A percentile compares a stretch with the other conserved stretches of the same genome.
phyloP scores from a whole-genome alignment of 2,113 vertebrate genomes.

The Sardina pilchardus region DNA sequence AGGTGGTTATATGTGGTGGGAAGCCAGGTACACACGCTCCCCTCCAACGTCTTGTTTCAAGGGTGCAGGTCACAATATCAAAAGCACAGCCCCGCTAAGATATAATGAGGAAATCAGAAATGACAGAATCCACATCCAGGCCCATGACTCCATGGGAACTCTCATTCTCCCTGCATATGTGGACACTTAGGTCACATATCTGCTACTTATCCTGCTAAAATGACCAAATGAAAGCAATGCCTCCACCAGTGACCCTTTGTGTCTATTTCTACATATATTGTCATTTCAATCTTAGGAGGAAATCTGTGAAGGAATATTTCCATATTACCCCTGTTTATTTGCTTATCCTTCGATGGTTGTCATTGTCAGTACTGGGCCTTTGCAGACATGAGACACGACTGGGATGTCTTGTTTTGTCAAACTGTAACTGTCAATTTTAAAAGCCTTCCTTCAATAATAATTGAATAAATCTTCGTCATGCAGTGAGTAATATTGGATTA shows the following conservation, averaged over 20 bases:
- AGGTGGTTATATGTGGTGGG: slow-evolving; percentile 14
- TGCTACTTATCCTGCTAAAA: neutral
- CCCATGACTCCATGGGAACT: neutral
- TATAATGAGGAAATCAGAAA: neutral
- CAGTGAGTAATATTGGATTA: neutral
- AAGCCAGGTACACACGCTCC: neutral
- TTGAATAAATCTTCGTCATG: neutral
- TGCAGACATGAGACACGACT: neutral
- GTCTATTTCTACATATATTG: neutral
- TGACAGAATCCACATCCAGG: neutral
- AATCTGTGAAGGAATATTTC: neutral
- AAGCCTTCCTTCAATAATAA: neutral
- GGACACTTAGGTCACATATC: neutral
- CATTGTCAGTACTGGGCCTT: neutral
- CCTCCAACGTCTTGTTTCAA: neutral
- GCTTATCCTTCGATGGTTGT: neutral
- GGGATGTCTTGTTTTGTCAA: neutral
- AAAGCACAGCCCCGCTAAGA: neutral
- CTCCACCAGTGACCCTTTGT: neutral
- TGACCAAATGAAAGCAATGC: neutral
- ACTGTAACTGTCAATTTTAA: neutral
- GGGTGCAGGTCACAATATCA: neutral
- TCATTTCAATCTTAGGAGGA: neutral
- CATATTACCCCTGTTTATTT: neutral
- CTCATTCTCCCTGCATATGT: neutral